Conservation (phyloP, 1,140 invertebrate species). For the Lordiphosa collinella region DNA sequence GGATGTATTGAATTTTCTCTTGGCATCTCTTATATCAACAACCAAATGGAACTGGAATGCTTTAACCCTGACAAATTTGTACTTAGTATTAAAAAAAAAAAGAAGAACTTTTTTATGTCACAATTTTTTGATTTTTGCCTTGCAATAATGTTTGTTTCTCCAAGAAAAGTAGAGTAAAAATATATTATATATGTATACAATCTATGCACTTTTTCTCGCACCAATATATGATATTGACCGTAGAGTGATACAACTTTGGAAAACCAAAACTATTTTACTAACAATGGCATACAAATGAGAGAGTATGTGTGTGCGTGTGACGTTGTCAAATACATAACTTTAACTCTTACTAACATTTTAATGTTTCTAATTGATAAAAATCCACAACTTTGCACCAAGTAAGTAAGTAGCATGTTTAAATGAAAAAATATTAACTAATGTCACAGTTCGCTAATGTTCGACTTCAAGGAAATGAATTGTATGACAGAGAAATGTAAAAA, state of each 20-base stretch:
- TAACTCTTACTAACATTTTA: conserved; percentile 42
- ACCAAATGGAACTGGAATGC: no score
- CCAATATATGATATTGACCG: conserved; percentile 72
- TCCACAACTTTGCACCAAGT: conserved; percentile 50
- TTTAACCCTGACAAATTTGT: no score
- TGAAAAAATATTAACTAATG: conserved; percentile 39
- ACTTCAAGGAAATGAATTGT: conserved; percentile 4
- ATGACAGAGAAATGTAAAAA: conserved; percentile 35
- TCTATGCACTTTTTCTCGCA: conserved; percentile 64
- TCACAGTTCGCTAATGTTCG: conserved; percentile 22
- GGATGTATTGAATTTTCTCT: no score
- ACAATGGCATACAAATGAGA: conserved; percentile 19
- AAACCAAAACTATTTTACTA: conserved; percentile 51
- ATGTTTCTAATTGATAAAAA: conserved; percentile 37
- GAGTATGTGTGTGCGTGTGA: conserved; percentile 54
- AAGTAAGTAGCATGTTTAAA: conserved; percentile 65
- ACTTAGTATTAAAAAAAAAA: no score
- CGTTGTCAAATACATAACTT: conserved; percentile 33
- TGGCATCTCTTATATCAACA: no score
- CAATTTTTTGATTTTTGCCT: no score
- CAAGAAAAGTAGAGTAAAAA: not conserved
- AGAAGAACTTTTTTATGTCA: conserved; percentile 10
- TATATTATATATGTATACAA: conserved; percentile 3
- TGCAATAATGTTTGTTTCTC: no score
- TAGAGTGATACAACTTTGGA: conserved; percentile 59